Base-by-base conservation (phyloP, 2,888 invertebrate genomes). In the Folsomia manolachei region DNA sequence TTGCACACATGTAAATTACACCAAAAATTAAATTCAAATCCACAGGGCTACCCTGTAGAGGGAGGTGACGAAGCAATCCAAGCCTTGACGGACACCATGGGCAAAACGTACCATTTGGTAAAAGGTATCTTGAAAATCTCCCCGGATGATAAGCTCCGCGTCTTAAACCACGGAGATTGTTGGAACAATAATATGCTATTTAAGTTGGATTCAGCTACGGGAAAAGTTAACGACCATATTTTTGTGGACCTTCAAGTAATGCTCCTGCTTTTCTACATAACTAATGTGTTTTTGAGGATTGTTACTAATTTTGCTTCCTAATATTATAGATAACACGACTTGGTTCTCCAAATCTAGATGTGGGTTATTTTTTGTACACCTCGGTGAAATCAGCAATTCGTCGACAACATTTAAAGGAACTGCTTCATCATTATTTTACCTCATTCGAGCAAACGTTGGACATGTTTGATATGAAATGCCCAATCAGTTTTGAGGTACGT, bases 161-260 rank as follows among this genome's bases (percentile, higher is more conserved):
- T 66, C 9, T 25, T 74, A 1, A 74, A 74, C 70, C 74, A 74
- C 52, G 74, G 74, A 69, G 73, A 73, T 27, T 73, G 64, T 27
- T 70, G 70, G 70, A 66, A 63, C 56, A 70, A 67, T n/a, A 73
- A 73, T 51, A 73, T 73, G 72, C n/a, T 69, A 61, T 70, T 73
- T 27, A 51, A 52, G 1, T 19, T n/a, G 26, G 64, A 68, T 27
- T 21, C 67, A 1, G 61, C 56, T 18, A 39, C 39, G 39, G 52
- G 53, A 27, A 61, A 65, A 26, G 27, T 67, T 18, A 65, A 11
- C 1, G 63, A 72, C 7, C 68, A 69, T 56, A 11, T 72, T 14
- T 64, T 72, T 23, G 26, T 72, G 4, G 71, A 72, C 21, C 27
- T 66, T 19, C 66, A 66, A 21, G 21, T 60, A n/a, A 60, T 7